Evolutionary conservation across 2,113 vertebrate genomes (phyloP), one percentile per base, ranked within the genome.

Genomic region (Sinocyclocheilus anshuiensis): DNA sequence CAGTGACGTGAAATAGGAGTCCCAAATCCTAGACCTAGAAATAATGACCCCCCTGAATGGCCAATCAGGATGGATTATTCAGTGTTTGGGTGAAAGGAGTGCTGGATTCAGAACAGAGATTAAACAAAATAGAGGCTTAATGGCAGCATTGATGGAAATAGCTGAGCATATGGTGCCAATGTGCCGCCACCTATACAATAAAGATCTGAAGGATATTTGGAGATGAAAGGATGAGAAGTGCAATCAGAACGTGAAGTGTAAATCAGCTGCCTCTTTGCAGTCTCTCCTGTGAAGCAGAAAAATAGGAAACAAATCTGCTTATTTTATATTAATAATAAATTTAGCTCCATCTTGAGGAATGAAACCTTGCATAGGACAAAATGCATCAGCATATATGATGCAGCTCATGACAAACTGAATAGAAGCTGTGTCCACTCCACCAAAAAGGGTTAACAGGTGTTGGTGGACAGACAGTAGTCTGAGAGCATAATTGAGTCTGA

Each of bases 391-490:
- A 78, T 11, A 36, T 55, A 53, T 57, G 55, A 78, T 80, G 26
- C 29, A 57, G 20, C 15, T 55, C 24, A 15, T 80, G 77, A 42
- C 57, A 36, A 48, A 50, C 8, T 11, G 61, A 48, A n/a, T 13
- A 22, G 50, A 57, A 13, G 39, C n/a, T 26, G 22, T 82, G n/a
- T 87, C 83, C 67, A 84, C 88, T 90, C 86, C 80, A 87, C 88
- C 80, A 86, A 92, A 86, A 92, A 90, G 90, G 90, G 93, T 92
- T 93, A 95, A 95, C 94, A 95, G 94, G 95, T 95, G 94, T 93
- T 93, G 93, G 92, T 91, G 92, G 93, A 95, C 94, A 94, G 94
- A 94, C 94, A 91, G 94, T 92, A 93, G 93, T 94, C 93, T 93
- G 92, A 92, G 90, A 93, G 92, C 90, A 93, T 94, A 94, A 95